A percentile compares a stretch with the other conserved stretches of the same genome.
Evolutionary conservation across 2,888 invertebrate species (phyloP).

Genomic region (Phymatocera aterrima): DNA sequence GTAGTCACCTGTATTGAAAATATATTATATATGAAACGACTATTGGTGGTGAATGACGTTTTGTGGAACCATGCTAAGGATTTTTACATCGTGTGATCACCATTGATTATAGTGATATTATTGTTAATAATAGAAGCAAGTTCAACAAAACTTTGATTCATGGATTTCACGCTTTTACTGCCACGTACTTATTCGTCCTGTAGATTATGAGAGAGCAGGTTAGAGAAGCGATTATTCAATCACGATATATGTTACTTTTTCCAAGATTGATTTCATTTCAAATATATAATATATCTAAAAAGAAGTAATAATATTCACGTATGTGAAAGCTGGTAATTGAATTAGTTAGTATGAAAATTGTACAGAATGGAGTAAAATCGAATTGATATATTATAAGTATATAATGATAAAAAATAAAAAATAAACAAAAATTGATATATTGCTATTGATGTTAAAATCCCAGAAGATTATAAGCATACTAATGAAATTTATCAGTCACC

Average conservation of each 20-base stretch:
- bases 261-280: constrained; percentile 42
- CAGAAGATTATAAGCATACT: constrained; percentile 61
- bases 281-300: constrained; percentile 32
- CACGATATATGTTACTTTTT: not conserved
- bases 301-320: constrained; percentile 22
- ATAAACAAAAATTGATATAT: constrained; percentile 46
- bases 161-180: constrained; percentile 17
- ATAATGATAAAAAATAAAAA: constrained; percentile 24
- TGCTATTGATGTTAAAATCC: constrained; percentile 68
- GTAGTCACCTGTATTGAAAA: not conserved
- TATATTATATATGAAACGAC: not conserved
- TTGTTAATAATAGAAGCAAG: not conserved
- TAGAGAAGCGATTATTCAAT: constrained; percentile 6
- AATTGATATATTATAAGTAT: constrained; percentile 30
- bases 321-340: constrained; percentile 16
- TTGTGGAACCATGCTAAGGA: not conserved
- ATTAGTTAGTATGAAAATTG: constrained; percentile 43
- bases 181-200: not conserved
- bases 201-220: not conserved
- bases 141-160: not conserved
- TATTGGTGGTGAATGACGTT: not conserved
- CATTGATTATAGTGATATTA: not conserved
- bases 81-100: not conserved
- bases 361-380: constrained; percentile 47
- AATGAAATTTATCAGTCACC: constrained; percentile 67